phyloP scores from a whole-genome alignment of 2,797 vertebrate genomes.

The Sebastes hubbsi region DNA sequence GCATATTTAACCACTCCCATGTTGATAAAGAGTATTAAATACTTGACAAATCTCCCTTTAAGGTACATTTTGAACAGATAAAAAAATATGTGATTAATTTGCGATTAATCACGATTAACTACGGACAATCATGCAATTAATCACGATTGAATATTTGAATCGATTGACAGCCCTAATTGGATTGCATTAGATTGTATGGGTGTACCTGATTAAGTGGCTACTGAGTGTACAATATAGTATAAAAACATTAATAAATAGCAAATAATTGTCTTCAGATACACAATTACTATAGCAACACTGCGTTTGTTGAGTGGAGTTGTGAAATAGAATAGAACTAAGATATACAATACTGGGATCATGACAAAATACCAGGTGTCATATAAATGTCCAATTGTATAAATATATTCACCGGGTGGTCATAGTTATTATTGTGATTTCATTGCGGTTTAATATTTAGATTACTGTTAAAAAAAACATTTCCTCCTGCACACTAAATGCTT shows the following conservation, averaged over 20 bases:
- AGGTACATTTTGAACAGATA: too few relatives aligned
- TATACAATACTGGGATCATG: not conserved
- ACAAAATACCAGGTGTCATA: not conserved
- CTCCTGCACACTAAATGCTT: not conserved
- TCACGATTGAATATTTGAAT: too few relatives aligned
- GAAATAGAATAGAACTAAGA: not conserved
- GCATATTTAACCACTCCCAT: too few relatives aligned
- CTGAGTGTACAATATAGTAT: not conserved
- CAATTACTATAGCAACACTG: not conserved
- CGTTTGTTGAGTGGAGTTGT: not conserved
- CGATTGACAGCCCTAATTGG: too few relatives aligned
- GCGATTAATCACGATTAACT: too few relatives aligned
- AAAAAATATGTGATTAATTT: too few relatives aligned
- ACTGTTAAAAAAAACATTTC: not conserved
- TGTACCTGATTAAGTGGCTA: not conserved
- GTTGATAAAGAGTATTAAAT: too few relatives aligned
- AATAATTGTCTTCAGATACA: not conserved
- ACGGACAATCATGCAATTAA: too few relatives aligned
- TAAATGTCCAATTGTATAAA: not conserved
- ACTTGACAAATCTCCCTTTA: too few relatives aligned
- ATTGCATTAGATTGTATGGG: not conserved
- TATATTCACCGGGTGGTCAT: not conserved
- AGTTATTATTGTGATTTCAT: not conserved
- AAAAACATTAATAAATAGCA: not conserved
- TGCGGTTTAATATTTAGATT: not conserved